Percentiles rank a stretch among this genome's conserved stretches.
phyloP scores from a whole-genome alignment of 2,113 vertebrate species.

The Antigone vipio region DNA sequence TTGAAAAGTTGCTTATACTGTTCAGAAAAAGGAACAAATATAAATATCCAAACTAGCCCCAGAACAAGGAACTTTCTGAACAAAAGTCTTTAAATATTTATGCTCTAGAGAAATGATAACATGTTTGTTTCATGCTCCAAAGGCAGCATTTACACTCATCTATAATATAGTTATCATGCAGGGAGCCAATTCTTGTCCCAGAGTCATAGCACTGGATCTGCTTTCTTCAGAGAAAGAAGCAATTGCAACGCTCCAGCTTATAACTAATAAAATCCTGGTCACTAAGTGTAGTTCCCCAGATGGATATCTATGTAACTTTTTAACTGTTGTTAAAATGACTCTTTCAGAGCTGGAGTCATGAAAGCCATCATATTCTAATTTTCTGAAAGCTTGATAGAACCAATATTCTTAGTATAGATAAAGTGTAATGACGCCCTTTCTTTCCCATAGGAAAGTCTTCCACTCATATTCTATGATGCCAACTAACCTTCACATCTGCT shows the following conservation, averaged over 20 bases:
- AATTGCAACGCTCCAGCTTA: constrained; percentile 8
- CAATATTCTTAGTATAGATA: constrained; percentile 57
- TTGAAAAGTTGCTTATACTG: neutral
- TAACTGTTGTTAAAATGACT: constrained; percentile 63
- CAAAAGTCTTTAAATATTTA: neutral
- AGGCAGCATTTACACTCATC: constrained; percentile 1
- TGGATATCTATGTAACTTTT: constrained; percentile 45
- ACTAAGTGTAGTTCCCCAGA: constrained; percentile 27
- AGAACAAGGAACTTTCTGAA: neutral
- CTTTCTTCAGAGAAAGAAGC: constrained; percentile 47
- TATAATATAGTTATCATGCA: neutral
- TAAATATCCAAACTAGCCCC: neutral
- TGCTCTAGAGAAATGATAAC: neutral
- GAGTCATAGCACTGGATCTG: neutral
- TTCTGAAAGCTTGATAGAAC: constrained; percentile 70
- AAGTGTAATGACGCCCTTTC: constrained; percentile 69
- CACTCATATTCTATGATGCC: constrained; percentile 66
- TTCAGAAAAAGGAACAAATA: neutral
- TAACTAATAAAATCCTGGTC: constrained; percentile 55
- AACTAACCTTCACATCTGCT: constrained; percentile 77
- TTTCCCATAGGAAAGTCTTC: constrained; percentile 75
- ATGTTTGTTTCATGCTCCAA: constrained; percentile 8
- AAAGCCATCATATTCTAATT: constrained; percentile 69
- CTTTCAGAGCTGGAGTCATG: constrained; percentile 45
- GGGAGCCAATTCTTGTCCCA: constrained; percentile 24